These are phyloP conservation scores for Echinometra lucunter DNA, from an alignment of 53 echinoderm and acorn worm species.

Conservation along the genomic window DNA sequence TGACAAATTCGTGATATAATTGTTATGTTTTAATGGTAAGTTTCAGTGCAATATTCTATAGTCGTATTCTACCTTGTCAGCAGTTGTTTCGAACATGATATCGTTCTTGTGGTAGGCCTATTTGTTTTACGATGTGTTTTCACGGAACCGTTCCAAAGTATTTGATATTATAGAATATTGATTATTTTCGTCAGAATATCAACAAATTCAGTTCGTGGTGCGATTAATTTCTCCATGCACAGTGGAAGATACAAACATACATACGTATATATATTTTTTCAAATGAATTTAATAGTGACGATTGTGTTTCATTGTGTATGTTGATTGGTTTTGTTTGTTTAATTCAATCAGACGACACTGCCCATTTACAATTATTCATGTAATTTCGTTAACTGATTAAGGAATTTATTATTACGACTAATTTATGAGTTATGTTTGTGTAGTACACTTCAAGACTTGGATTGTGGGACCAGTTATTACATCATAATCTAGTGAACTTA, in stretches of 20 bases:
- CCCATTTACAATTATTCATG: too few species aligned
- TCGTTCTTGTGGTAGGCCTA: background rate
- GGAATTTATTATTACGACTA: background rate
- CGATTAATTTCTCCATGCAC: background rate
- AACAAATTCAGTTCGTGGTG: background rate
- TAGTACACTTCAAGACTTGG: background rate
- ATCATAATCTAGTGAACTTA: background rate
- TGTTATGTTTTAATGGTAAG: background rate
- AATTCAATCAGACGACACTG: background rate
- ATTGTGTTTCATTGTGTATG: background rate
- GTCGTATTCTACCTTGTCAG: background rate
- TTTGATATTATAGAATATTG: background rate
- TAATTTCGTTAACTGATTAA: background rate
- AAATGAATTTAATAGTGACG: background rate
- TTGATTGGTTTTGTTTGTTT: background rate
- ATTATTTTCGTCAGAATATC: background rate
- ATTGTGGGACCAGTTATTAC: background rate
- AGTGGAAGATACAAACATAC: background rate
- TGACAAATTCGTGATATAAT: background rate
- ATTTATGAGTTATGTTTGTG: background rate
- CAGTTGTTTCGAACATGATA: background rate
- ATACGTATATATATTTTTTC: background rate
- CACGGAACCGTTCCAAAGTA: background rate
- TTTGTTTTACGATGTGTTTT: background rate
- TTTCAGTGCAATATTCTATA: constrained; percentile 36